Conservation (phyloP, 2,888 invertebrate species). For the Eristalis intricaria region DNA sequence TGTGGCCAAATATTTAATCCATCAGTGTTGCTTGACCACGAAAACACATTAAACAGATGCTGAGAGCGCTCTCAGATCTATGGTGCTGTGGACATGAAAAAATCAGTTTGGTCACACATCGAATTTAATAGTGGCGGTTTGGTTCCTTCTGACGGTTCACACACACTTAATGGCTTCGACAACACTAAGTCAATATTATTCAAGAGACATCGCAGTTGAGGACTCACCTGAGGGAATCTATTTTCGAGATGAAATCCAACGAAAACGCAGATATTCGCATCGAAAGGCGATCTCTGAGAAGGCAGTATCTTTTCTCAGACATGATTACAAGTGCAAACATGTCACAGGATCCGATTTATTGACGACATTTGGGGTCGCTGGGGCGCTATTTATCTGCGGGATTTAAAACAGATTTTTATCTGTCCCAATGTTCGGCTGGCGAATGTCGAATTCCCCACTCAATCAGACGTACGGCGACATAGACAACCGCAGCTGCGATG, state of each 20-base stretch:
- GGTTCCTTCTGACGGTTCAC: constrained; percentile 5
- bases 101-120: constrained; percentile 57
- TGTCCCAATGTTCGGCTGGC: constrained; percentile 38
- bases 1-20: constrained; percentile 69
- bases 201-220: constrained; percentile 12
- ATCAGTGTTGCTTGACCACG: constrained; percentile 62
- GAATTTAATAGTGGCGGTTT: constrained; percentile 29
- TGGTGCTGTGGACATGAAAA: constrained; percentile 60
- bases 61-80: constrained; percentile 45
- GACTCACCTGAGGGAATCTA: constrained; percentile 22
- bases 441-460: constrained; percentile 55
- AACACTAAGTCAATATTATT: constrained; percentile 61
- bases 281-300: not conserved
- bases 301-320: not conserved
- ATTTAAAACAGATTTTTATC: constrained; percentile 63
- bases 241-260: constrained; percentile 1
- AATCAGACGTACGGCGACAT: constrained; percentile 50
- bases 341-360: constrained; percentile 45
- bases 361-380: constrained; percentile 53
- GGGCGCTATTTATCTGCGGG: constrained; percentile 60
- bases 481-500: constrained; percentile 32
- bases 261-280: not conserved
- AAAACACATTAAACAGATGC: constrained; percentile 69
- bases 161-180: constrained; percentile 60
- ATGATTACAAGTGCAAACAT: constrained; percentile 12